phyloP scores from a whole-genome alignment of 2,113 vertebrate genomes.

The Antechinus stuartii region DNA sequence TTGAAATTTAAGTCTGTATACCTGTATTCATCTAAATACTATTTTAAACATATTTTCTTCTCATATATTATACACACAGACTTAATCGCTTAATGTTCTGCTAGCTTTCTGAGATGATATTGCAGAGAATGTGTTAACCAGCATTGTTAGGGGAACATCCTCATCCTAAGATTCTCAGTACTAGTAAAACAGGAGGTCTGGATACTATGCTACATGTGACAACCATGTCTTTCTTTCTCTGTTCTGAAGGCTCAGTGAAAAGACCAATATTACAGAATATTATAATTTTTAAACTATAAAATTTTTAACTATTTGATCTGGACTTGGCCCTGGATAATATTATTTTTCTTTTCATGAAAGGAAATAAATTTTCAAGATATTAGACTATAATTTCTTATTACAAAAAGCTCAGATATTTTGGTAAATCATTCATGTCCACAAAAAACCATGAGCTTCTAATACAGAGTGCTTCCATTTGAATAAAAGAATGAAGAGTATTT shows the following conservation, averaged over 20 bases:
- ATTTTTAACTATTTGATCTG: constrained; percentile 58
- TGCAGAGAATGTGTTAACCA: neutral
- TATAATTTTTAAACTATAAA: constrained; percentile 59
- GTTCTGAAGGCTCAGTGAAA: constrained; percentile 40
- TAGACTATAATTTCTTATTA: constrained; percentile 56
- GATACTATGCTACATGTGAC: neutral
- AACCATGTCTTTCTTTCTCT: constrained; percentile 54
- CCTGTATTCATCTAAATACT: neutral
- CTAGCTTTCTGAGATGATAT: neutral
- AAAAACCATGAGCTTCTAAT: constrained; percentile 45
- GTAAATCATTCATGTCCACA: constrained; percentile 38
- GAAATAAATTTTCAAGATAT: constrained; percentile 59
- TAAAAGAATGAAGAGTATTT: constrained; percentile 61
- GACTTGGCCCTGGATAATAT: constrained; percentile 45
- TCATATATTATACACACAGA: neutral
- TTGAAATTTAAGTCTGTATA: neutral
- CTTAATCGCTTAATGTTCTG: neutral
- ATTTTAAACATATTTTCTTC: neutral
- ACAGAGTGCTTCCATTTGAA: constrained; percentile 58
- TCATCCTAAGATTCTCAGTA: neutral
- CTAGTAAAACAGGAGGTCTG: neutral
- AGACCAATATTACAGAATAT: constrained; percentile 56
- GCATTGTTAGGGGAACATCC: neutral
- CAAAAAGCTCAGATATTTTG: constrained; percentile 3
- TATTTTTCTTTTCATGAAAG: constrained; percentile 68